A percentile compares a stretch with the other conserved stretches of the same genome.
Evolutionary conservation across 2,888 invertebrate species (phyloP).

Genomic region (Cryptus viduatorius): DNA sequence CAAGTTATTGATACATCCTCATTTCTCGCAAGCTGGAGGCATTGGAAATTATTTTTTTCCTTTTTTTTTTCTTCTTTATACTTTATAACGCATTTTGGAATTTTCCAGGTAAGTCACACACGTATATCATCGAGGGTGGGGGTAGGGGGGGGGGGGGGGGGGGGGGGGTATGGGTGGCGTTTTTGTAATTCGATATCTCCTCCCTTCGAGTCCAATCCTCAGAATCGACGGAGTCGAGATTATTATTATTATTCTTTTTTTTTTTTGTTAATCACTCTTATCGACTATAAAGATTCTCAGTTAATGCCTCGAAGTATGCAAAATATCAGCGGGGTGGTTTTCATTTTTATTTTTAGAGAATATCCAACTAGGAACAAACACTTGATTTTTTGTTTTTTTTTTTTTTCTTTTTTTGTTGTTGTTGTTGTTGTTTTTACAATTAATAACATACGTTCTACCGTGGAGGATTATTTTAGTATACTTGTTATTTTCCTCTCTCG

Average conservation of each 20-base stretch:
- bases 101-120: constrained; percentile 59
- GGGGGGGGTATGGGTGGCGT: constrained; percentile 41
- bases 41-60: constrained; percentile 67
- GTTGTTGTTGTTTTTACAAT: constrained; percentile 69
- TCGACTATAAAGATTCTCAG: constrained; percentile 57
- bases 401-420: constrained; percentile 57
- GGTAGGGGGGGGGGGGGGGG: constrained; percentile 44
- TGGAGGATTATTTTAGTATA: constrained; percentile 68
- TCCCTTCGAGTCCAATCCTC: constrained; percentile 44
- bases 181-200: constrained; percentile 36
- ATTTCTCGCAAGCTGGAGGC: constrained; percentile 78
- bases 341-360: constrained; percentile 62
- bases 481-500: constrained; percentile 58
- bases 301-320: constrained; percentile 52
- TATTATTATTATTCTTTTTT: neutral
- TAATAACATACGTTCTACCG: constrained; percentile 70
- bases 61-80: constrained; percentile 63
- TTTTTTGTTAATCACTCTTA: constrained; percentile 27
- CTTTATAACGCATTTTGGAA: constrained; percentile 47
- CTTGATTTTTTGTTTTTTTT: constrained; percentile 62
- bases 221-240: constrained; percentile 33
- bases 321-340: constrained; percentile 62
- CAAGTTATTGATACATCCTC: constrained; percentile 82
- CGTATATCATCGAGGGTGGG: constrained; percentile 51
- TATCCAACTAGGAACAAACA: constrained; percentile 76